A percentile compares a stretch with the other conserved stretches of the same genome.
These are phyloP conservation scores for Electrophaes corylata DNA, from an alignment of 2,888 invertebrate species.

Conservation along the genomic window DNA sequence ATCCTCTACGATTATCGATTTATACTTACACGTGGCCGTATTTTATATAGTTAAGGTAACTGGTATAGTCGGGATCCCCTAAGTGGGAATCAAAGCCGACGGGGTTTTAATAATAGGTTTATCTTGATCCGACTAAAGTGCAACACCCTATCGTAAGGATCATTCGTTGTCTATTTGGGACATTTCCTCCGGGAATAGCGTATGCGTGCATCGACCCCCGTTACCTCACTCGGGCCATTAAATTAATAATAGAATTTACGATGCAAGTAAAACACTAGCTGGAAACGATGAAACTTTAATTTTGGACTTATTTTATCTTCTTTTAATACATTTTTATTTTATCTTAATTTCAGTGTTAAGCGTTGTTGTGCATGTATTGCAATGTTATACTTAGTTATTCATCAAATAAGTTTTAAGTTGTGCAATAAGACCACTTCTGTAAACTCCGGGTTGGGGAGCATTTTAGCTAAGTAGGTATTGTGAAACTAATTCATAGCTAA, in stretches of 20 bases:
- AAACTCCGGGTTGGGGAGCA: no score
- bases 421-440: no score
- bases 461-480: no score
- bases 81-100: neutral
- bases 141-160: conserved; percentile 16
- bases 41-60: neutral
- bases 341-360: no score
- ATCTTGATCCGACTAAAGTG: conserved; percentile 9
- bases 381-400: no score
- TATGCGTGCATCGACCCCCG: conserved; percentile 59
- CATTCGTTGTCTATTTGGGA: conserved; percentile 45
- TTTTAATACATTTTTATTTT: neutral
- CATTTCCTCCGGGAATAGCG: conserved; percentile 58
- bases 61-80: neutral
- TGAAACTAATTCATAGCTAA: no score
- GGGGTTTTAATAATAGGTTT: conserved; percentile 1
- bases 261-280: conserved; percentile 23
- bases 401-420: no score
- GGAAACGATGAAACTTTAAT: conserved; percentile 26
- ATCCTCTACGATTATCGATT: neutral
- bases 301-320: conserved; percentile 12
- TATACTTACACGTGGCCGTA: neutral
- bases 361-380: no score
- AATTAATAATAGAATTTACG: conserved; percentile 63
- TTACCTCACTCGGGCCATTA: conserved; percentile 59